These are phyloP conservation scores for Micrasema longulum DNA, from an alignment of 1,140 invertebrate species.

Conservation along the genomic window DNA sequence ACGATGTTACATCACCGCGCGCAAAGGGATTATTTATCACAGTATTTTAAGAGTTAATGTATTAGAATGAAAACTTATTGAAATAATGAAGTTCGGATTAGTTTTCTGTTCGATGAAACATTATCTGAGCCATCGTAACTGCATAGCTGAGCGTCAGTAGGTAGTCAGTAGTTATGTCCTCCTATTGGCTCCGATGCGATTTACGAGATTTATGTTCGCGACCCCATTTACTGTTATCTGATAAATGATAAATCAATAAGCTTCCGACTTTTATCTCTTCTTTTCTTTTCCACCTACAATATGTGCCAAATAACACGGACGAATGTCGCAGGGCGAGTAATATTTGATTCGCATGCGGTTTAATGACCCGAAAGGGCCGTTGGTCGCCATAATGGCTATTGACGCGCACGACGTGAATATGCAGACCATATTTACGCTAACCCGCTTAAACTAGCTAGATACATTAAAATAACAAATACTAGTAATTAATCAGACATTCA, in stretches of 20 bases:
- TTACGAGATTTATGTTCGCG: slow-evolving; percentile 24
- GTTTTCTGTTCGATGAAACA: too few species aligned
- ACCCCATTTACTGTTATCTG: slow-evolving; percentile 32
- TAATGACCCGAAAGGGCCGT: slow-evolving; percentile 35
- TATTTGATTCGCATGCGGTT: slow-evolving; percentile 14
- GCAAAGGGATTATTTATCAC: too few species aligned
- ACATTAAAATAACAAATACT: too few species aligned
- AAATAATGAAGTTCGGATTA: too few species aligned
- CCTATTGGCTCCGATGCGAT: slow-evolving; percentile 15
- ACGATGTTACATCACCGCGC: too few species aligned
- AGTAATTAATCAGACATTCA: too few species aligned
- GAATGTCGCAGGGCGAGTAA: slow-evolving; percentile 16
- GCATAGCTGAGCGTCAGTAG: slow-evolving; percentile 11
- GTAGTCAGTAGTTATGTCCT: background rate
- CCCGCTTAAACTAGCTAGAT: too few species aligned
- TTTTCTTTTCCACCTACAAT: background rate
- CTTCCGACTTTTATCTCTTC: slow-evolving; percentile 33
- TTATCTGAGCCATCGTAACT: background rate
- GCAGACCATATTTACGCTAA: too few species aligned
- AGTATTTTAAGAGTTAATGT: too few species aligned
- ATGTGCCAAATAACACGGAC: slow-evolving; percentile 4
- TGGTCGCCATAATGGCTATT: too few species aligned
- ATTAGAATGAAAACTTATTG: too few species aligned
- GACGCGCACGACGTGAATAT: too few species aligned
- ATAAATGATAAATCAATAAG: slow-evolving; percentile 43